A percentile compares a stretch with the other conserved stretches of the same genome.
Evolutionary conservation across 1,140 invertebrate genomes (phyloP).

Genomic region (Drosophila hydei): DNA sequence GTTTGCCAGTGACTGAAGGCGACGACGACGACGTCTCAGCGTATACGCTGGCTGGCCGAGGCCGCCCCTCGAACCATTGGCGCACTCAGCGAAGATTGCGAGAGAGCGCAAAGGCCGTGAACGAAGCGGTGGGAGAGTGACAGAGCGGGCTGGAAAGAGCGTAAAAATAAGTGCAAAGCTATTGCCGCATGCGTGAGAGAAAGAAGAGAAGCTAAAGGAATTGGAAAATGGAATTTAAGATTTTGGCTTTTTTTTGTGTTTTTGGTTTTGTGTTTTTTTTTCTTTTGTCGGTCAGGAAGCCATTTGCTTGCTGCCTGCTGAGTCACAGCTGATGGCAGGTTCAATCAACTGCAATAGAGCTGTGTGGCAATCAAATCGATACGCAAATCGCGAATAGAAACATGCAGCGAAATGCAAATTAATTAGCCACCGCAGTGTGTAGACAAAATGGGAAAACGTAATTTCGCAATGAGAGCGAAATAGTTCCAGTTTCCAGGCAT

Average conservation of each 20-base stretch:
- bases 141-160: constrained; percentile 1
- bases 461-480: constrained; percentile 19
- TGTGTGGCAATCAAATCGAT: constrained; percentile 68
- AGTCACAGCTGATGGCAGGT: constrained; percentile 44
- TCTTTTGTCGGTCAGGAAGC: constrained; percentile 20
- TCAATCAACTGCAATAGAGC: constrained; percentile 72
- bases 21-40: constrained; percentile 17
- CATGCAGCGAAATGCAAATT: constrained; percentile 59
- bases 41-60: constrained; percentile 6
- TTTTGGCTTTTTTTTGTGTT: neutral
- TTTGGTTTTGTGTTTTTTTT: neutral
- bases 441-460: constrained; percentile 40
- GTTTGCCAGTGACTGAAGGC: constrained; percentile 59
- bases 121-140: constrained; percentile 3
- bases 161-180: constrained; percentile 4
- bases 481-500: constrained; percentile 30
- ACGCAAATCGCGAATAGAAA: constrained; percentile 40
- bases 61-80: constrained; percentile 26
- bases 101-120: constrained; percentile 7
- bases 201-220: constrained; percentile 5
- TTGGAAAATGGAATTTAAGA: constrained; percentile 19
- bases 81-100: constrained; percentile 14
- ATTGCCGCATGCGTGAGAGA: constrained; percentile 30
- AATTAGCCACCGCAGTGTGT: constrained; percentile 50
- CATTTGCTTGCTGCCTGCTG: constrained; percentile 15